Conservation (phyloP, 2,113 vertebrate genomes). For the Salvelinus alpinus region DNA sequence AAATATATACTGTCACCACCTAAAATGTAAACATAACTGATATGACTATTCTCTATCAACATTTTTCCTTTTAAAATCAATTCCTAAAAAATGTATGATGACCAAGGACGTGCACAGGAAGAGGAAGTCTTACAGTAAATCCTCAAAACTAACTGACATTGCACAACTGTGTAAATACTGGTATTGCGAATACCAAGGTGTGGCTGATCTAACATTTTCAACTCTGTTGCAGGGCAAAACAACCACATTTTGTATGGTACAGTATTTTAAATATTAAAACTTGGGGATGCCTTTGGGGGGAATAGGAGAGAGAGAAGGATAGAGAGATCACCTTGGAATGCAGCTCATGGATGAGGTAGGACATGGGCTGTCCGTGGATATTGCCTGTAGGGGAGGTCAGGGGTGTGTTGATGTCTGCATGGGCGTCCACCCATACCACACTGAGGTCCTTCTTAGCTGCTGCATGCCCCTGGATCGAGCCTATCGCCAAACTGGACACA, state of each 20-base stretch:
- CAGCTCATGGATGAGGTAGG: constrained; percentile 73
- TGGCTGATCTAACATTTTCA: too few relatives aligned
- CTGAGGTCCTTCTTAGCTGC: constrained; percentile 55
- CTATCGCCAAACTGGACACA: constrained; percentile 71
- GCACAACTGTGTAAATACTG: too few relatives aligned
- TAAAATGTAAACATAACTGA: neutral
- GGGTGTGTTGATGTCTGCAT: constrained; percentile 79
- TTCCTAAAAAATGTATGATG: neutral
- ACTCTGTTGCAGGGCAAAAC: too few relatives aligned
- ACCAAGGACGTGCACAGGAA: too few relatives aligned
- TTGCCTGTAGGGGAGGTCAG: constrained; percentile 70
- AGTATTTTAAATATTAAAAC: neutral
- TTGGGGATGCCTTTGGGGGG: too few relatives aligned
- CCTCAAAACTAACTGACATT: too few relatives aligned
- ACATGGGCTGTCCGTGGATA: constrained; percentile 75
- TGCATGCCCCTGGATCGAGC: constrained; percentile 74
- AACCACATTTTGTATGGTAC: neutral
- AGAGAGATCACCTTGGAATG: constrained; percentile 49
- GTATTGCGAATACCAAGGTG: too few relatives aligned
- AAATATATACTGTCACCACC: neutral
- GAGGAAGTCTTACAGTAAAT: too few relatives aligned
- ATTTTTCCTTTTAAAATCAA: neutral
- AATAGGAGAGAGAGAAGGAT: neutral
- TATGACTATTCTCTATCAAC: neutral
- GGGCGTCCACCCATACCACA: constrained; percentile 79